A percentile compares a stretch with the other conserved stretches of the same genome.
phyloP scores from a whole-genome alignment of 2,113 vertebrate species.

The Isurus oxyrinchus region DNA sequence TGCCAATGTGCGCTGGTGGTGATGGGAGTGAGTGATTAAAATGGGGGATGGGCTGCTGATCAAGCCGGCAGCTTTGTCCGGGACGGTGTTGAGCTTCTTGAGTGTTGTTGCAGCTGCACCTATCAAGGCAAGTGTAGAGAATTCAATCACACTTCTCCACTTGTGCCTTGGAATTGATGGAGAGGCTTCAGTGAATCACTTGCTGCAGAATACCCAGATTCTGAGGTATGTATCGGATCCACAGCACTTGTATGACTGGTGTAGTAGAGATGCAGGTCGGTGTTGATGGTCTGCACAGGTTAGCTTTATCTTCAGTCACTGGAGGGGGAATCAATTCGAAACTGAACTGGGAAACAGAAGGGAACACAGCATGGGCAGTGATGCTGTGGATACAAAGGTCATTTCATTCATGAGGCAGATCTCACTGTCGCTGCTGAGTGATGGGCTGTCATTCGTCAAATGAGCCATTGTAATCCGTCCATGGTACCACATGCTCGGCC shows the following conservation, averaged over 20 bases:
- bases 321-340: not conserved
- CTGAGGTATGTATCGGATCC: not conserved
- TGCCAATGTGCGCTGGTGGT: not conserved
- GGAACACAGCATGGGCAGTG: not conserved
- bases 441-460: not conserved
- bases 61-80: not conserved
- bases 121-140: not conserved
- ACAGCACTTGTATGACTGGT: not conserved
- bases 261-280: not conserved
- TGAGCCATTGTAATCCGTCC: constrained; percentile 14
- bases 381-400: not conserved
- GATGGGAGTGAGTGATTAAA: not conserved
- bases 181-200: not conserved
- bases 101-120: not conserved
- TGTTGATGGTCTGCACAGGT: not conserved
- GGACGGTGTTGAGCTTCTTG: not conserved
- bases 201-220: not conserved
- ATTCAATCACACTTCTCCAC: not conserved
- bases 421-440: not conserved
- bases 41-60: not conserved
- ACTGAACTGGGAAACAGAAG: not conserved
- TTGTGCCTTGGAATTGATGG: not conserved
- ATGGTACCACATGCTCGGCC: constrained; percentile 2
- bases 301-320: not conserved
- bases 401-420: not conserved